phyloP scores from a whole-genome alignment of 2,888 invertebrate genomes.

The Hydraecia micacea region DNA sequence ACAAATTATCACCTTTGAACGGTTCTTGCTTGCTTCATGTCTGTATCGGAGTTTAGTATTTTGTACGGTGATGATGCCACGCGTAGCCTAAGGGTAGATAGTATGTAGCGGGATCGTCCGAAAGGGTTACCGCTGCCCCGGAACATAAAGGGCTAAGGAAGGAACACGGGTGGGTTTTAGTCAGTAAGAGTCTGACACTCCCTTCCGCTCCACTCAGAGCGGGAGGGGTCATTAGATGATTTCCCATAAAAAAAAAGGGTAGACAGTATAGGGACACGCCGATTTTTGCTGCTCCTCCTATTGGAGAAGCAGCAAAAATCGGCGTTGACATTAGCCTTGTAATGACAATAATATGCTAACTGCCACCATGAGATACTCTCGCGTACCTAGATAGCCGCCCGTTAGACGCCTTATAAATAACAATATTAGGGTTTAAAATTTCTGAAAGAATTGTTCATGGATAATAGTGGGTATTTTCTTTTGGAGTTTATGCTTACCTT shows the following conservation, averaged over 20 bases:
- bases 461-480: not conserved
- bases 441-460: not conserved
- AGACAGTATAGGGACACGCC: constrained; percentile 28
- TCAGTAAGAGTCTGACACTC: no score
- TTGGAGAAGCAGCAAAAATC: no score
- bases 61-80: constrained; percentile 23
- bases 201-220: no score
- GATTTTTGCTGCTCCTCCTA: constrained; percentile 61
- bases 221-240: no score
- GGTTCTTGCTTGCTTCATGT: constrained; percentile 9
- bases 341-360: constrained; percentile 80
- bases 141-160: no score
- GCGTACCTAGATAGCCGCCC: constrained; percentile 65
- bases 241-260: no score
- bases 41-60: constrained; percentile 12
- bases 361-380: constrained; percentile 70
- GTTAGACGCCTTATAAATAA: constrained; percentile 44
- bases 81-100: not conserved
- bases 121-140: no score
- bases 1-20: constrained; percentile 34
- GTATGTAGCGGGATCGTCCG: no score
- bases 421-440: constrained; percentile 22
- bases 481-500: constrained; percentile 85
- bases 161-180: no score
- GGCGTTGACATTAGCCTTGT: constrained; percentile 71